Evolutionary conservation across 2,888 invertebrate species (phyloP), one percentile per base, ranked within the genome.

Genomic region (Pheosia gnoma): DNA sequence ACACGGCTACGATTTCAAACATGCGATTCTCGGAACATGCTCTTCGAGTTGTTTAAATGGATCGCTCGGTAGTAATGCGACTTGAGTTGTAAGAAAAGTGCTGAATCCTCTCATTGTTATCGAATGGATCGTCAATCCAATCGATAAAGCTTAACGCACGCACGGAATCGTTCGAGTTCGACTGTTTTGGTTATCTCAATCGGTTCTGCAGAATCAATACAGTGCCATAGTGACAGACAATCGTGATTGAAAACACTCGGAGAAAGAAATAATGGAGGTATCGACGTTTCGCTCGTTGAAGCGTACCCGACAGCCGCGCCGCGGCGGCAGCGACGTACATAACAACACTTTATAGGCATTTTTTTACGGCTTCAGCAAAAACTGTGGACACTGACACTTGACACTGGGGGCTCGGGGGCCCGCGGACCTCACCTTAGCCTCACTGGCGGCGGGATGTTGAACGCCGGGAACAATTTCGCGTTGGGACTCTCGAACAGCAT

Each of bases 401-500:
- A 71, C 77, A 77, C 73, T 63, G 60, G 58, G 58, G 61, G 61
- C 71, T 59, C 58, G 58, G 63, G 53, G 53, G 59, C 66, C 64
- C 66, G 68, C 74, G 64, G 71, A 79, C 73, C 91, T 91, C 87
- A 94, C 94, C 94, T 94, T 86, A 94, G 89, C 86, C 94, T 87
- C 67, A 96, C 94, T 75, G 96, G 96, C 85, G 96, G 96, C 81
- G 96, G 96, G 86, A 96, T 95, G 89, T 95, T 95, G 90, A 96
- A 96, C 79, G 93, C 93, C 79, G 95, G 95, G 88, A 94, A 95
- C 87, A 95, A 94, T 91, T 96, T 94, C 89, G 96, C 96, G 84
- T 95, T 95, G 84, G 96, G 95, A 94, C 95, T 96, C 91, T 96
- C 96, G 89, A 96, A 96, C 89, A 96, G 93, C 96, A 96, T 96